These are phyloP conservation scores for Peromyscus nudipes DNA, from an alignment of 2,797 vertebrate genomes.

Conservation along the genomic window DNA sequence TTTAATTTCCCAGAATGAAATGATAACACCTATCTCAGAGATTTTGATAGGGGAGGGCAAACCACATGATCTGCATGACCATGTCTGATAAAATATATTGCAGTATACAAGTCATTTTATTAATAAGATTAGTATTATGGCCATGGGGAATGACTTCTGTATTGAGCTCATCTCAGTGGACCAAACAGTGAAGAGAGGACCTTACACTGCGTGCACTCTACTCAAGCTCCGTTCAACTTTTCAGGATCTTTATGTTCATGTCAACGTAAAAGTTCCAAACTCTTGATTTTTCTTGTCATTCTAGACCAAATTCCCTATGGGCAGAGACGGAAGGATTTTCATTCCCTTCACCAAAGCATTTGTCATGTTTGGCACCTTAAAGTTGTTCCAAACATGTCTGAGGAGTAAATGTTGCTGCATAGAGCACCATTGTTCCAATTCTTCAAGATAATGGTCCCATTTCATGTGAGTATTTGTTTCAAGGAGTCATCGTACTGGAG, in stretches of 20 bases:
- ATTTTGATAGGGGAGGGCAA: neutral
- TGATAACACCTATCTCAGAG: neutral
- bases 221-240: neutral
- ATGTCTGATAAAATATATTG: neutral
- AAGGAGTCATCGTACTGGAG: neutral
- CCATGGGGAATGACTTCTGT: neutral
- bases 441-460: neutral
- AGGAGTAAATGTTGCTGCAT: neutral
- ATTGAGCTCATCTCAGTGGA: neutral
- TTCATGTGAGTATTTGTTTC: neutral
- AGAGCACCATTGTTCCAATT: neutral
- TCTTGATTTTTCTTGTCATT: neutral
- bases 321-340: neutral
- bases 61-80: neutral
- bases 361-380: neutral
- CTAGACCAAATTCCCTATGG: neutral
- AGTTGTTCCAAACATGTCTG: neutral
- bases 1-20: constrained; percentile 25
- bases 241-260: neutral
- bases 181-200: neutral
- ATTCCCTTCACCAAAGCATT: constrained; percentile 4
- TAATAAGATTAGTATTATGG: neutral
- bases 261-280: neutral
- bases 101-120: neutral
- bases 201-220: rapidly evolving